phyloP scores from a whole-genome alignment of 2,888 invertebrate species.

The Tromatobia lineatoria region DNA sequence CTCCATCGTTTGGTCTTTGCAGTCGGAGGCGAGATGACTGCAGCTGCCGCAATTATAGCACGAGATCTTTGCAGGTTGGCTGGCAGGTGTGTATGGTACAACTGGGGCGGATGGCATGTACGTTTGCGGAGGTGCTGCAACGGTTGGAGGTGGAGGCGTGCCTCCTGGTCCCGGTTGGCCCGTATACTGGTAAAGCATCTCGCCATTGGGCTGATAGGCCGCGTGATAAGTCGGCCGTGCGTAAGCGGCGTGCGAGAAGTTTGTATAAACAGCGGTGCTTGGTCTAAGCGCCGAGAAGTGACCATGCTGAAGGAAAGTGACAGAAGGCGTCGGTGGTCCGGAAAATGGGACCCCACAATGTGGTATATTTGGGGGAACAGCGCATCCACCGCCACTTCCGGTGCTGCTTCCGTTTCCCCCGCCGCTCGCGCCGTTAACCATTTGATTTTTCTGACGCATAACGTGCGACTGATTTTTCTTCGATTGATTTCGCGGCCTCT shows the following conservation, averaged over 20 bases:
- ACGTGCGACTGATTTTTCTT: slow-evolving; percentile 80
- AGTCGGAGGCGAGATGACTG: slow-evolving; percentile 94
- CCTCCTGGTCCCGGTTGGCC: slow-evolving; percentile 79
- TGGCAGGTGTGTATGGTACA: slow-evolving; percentile 85
- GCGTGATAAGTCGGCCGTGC: slow-evolving; percentile 84
- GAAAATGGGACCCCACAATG: slow-evolving; percentile 77
- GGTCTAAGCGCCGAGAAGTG: slow-evolving; percentile 83
- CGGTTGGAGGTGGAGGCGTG: slow-evolving; percentile 75
- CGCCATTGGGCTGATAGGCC: slow-evolving; percentile 86
- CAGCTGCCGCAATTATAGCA: slow-evolving; percentile 97
- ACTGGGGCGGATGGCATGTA: slow-evolving; percentile 80
- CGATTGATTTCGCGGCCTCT: slow-evolving; percentile 76
- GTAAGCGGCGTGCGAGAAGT: slow-evolving; percentile 82
- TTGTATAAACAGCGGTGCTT: slow-evolving; percentile 81
- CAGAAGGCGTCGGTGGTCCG: slow-evolving; percentile 81
- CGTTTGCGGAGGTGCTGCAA: slow-evolving; percentile 79
- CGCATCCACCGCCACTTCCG: slow-evolving; percentile 39
- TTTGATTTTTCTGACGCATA: slow-evolving; percentile 82
- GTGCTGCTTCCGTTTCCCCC: slow-evolving; percentile 58
- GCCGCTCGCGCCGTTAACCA: slow-evolving; percentile 78
- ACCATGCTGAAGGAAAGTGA: slow-evolving; percentile 81
- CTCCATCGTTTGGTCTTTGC: slow-evolving; percentile 96
- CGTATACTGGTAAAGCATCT: slow-evolving; percentile 85
- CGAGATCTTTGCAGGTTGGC: slow-evolving; percentile 89
- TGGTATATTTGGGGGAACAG: slow-evolving; percentile 77